phyloP scores from a whole-genome alignment of 1,140 invertebrate genomes.

The Drosophila sp. region DNA sequence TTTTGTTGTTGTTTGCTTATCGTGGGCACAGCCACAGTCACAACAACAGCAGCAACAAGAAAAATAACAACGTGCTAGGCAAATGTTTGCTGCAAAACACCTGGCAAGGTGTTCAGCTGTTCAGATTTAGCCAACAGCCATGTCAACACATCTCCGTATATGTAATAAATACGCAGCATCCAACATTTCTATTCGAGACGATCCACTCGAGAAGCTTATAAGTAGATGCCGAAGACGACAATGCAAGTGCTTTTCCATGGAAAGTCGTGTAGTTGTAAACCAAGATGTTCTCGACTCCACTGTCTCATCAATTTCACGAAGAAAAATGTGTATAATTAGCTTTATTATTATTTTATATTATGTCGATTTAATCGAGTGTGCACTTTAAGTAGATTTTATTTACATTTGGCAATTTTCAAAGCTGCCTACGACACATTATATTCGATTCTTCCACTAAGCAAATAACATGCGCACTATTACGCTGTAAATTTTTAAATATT shows the following conservation, averaged over 20 bases:
- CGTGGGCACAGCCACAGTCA: conserved; percentile 42
- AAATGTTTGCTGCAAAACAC: conserved; percentile 39
- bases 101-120: conserved; percentile 27
- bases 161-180: conserved; percentile 39
- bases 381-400: no score
- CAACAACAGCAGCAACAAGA: conserved; percentile 8
- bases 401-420: no score
- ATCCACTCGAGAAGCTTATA: not conserved
- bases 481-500: no score
- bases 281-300: no score
- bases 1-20: conserved; percentile 78
- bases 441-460: no score
- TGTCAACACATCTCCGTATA: conserved; percentile 29
- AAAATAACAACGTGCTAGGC: conserved; percentile 5
- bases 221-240: not conserved
- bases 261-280: no score
- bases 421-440: no score
- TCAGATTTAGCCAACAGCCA: conserved; percentile 2
- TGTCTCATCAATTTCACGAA: no score
- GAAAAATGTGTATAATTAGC: no score
- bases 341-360: no score
- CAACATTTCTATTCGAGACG: conserved; percentile 33
- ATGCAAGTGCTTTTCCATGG: not conserved
- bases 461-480: no score
- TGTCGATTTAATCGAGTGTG: no score